phyloP scores from a whole-genome alignment of 2,888 invertebrate species.

The Julus scandinavius region DNA sequence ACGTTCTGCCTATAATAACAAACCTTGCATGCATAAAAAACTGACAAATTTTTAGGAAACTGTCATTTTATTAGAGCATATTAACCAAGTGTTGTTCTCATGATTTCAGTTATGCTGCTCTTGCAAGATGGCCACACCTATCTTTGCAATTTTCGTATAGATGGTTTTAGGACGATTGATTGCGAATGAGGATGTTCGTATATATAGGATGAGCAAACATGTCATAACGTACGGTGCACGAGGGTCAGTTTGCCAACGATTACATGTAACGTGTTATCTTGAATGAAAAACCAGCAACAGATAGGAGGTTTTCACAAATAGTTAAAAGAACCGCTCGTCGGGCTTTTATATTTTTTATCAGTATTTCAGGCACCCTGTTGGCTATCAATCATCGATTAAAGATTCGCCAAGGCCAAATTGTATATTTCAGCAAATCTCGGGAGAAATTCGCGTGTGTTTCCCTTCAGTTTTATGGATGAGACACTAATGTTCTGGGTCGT shows the following conservation, averaged over 20 bases:
- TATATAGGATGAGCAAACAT: neutral
- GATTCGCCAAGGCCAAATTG: neutral
- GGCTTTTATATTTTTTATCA: neutral
- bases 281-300: neutral
- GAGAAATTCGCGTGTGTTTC: neutral
- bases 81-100: neutral
- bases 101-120: neutral
- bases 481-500: neutral
- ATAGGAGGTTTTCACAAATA: neutral
- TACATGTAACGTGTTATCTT: neutral
- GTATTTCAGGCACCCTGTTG: conserved; percentile 12
- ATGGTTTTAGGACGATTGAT: neutral
- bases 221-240: neutral
- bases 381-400: conserved; percentile 15
- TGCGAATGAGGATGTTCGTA: neutral
- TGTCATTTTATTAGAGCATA: neutral
- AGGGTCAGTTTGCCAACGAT: neutral
- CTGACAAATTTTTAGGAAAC: neutral
- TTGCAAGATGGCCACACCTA: neutral
- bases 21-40: neutral
- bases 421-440: neutral
- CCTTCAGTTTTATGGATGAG: neutral
- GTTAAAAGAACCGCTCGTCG: neutral
- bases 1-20: neutral
- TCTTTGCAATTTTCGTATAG: too few species aligned